Percentiles rank a stretch among this genome's conserved stretches.
phyloP scores from a whole-genome alignment of 1,140 invertebrate species.

The Tetraneura akinire region DNA sequence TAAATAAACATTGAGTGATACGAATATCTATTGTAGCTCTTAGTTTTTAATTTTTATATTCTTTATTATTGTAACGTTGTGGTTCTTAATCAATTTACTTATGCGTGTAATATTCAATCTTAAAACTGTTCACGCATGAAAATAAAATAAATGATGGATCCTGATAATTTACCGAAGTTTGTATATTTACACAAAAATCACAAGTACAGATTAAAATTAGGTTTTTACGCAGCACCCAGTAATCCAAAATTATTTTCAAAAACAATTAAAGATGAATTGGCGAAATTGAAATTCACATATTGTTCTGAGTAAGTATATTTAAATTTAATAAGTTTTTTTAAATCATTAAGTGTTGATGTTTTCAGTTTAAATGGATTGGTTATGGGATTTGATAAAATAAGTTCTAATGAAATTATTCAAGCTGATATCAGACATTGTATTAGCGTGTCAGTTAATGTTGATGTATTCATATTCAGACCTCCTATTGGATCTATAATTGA shows the following conservation, averaged over 20 bases:
- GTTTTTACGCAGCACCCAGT: constrained; percentile 19
- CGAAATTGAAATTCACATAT: constrained; percentile 16
- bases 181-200: constrained; percentile 34
- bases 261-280: constrained; percentile 7
- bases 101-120: no score
- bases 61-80: no score
- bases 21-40: no score
- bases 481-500: constrained; percentile 34
- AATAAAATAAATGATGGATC: constrained; percentile 20
- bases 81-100: no score
- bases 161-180: constrained; percentile 23
- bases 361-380: constrained; percentile 39
- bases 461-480: constrained; percentile 40
- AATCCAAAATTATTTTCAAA: constrained; percentile 45
- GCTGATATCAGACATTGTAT: constrained; percentile 28
- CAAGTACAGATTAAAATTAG: constrained; percentile 27
- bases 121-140: no score
- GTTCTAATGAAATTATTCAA: constrained; percentile 17
- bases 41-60: no score
- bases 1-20: no score
- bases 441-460: constrained; percentile 23
- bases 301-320: constrained; percentile 35
- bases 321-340: not conserved
- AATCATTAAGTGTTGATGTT: not conserved
- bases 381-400: constrained; percentile 47